These are phyloP conservation scores for Rhinogobio ventralis DNA, from an alignment of 2,797 vertebrate genomes.

Conservation along the genomic window DNA sequence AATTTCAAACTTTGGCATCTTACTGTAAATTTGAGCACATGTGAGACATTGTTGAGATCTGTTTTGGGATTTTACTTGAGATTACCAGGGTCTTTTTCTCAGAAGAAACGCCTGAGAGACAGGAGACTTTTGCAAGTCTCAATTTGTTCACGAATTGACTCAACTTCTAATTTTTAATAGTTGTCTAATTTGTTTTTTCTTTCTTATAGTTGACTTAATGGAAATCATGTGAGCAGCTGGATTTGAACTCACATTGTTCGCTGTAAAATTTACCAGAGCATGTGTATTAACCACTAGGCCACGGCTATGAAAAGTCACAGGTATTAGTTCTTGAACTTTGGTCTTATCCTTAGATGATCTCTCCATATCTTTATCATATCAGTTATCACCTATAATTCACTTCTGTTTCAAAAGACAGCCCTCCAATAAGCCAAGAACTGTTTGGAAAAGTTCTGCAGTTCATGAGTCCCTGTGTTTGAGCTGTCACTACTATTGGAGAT, in stretches of 20 bases:
- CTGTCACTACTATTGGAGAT: constrained; percentile 67
- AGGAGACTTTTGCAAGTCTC: background rate
- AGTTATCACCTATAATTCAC: constrained; percentile 8
- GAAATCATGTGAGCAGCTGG: background rate
- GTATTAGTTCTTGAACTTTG: background rate
- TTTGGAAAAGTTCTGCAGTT: constrained; percentile 8
- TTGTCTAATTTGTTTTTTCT: background rate
- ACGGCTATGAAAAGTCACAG: background rate
- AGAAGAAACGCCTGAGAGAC: background rate
- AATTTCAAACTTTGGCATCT: background rate
- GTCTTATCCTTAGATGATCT: background rate
- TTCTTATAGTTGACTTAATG: background rate
- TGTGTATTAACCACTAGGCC: background rate
- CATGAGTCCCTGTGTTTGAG: constrained; percentile 20
- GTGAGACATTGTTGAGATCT: background rate
- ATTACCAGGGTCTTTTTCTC: background rate
- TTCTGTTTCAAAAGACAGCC: background rate
- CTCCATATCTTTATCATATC: background rate
- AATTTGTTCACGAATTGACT: background rate
- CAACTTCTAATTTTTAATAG: too few relatives aligned
- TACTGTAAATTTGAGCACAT: background rate
- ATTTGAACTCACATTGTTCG: background rate
- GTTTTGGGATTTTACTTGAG: background rate
- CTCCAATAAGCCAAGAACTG: background rate
- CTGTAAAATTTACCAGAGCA: background rate